Percentiles rank a stretch among this genome's conserved stretches.
Conservation (phyloP, 2,797 vertebrate species). For the Protosalanx chinensis region DNA sequence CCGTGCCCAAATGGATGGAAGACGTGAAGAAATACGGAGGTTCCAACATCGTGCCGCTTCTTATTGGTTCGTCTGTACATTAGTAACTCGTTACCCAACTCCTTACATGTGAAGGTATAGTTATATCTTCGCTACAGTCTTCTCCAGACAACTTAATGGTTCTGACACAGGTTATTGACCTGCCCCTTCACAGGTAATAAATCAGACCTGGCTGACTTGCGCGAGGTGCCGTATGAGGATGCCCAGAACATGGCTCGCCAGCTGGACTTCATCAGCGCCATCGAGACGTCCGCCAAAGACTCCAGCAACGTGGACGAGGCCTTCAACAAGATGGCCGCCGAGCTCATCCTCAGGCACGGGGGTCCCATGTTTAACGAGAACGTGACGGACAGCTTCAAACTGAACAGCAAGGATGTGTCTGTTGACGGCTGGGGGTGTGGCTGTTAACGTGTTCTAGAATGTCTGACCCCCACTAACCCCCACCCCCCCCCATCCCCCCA, state of each 20-base stretch:
- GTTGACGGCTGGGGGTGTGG: conserved; percentile 78
- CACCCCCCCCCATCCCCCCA: too few relatives aligned
- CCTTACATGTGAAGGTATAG: too few relatives aligned
- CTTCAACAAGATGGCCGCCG: conserved; percentile 80
- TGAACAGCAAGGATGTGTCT: conserved; percentile 79
- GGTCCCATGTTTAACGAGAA: conserved; percentile 82
- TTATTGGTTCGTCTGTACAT: conserved; percentile 74
- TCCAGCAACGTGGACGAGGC: conserved; percentile 84
- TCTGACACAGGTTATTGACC: neutral
- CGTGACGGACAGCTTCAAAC: conserved; percentile 79
- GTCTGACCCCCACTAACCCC: too few relatives aligned
- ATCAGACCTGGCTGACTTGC: conserved; percentile 75
- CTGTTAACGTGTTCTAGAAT: conserved; percentile 66
- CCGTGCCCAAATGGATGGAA: conserved; percentile 84
- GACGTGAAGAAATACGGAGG: conserved; percentile 83
- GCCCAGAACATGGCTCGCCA: conserved; percentile 76
- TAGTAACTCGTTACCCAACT: neutral
- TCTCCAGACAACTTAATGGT: neutral
- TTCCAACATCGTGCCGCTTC: conserved; percentile 80
- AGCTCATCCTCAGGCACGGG: conserved; percentile 82
- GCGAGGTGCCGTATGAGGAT: conserved; percentile 77
- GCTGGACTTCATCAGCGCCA: conserved; percentile 78
- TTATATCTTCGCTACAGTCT: too few relatives aligned
- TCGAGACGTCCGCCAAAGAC: conserved; percentile 85
- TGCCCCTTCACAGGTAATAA: conserved; percentile 76